Percentiles rank a stretch among this genome's conserved stretches.
Conservation (phyloP, 2,888 invertebrate species). For the Mythimna loreyi region DNA sequence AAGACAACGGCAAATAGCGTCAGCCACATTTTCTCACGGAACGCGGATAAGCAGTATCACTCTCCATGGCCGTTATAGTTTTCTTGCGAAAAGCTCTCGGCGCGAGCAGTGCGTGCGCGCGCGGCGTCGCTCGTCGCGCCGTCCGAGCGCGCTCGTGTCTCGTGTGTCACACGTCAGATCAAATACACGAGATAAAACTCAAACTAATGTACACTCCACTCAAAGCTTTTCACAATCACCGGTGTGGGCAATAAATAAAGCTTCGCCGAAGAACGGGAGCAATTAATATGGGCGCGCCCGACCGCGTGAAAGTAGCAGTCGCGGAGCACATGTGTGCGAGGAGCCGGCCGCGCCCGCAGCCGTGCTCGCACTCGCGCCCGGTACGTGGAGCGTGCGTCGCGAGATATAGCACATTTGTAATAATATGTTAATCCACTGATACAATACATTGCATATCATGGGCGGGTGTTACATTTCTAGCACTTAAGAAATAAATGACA, state of each 20-base stretch:
- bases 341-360: slow-evolving; percentile 37
- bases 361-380: slow-evolving; percentile 22
- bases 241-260: slow-evolving; percentile 89
- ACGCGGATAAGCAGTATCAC: slow-evolving; percentile 62
- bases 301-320: slow-evolving; percentile 88
- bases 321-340: slow-evolving; percentile 79
- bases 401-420: slow-evolving; percentile 41
- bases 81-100: slow-evolving; percentile 73
- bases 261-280: slow-evolving; percentile 90
- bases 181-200: slow-evolving; percentile 86
- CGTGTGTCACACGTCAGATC: slow-evolving; percentile 87
- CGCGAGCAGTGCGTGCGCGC: slow-evolving; percentile 54
- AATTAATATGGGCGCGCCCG: slow-evolving; percentile 90
- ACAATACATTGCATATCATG: slow-evolving; percentile 40
- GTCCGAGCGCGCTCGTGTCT: slow-evolving; percentile 75
- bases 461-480: slow-evolving; percentile 49
- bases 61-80: slow-evolving; percentile 69
- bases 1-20: slow-evolving; percentile 80
- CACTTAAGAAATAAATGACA: slow-evolving; percentile 41
- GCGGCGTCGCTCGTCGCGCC: slow-evolving; percentile 54
- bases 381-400: slow-evolving; percentile 46
- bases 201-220: slow-evolving; percentile 89
- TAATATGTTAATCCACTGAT: slow-evolving; percentile 46
- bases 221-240: slow-evolving; percentile 89
- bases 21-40: slow-evolving; percentile 82